Evolutionary conservation across 2,113 vertebrate genomes (phyloP).

Genomic region (Talpa occidentalis): DNA sequence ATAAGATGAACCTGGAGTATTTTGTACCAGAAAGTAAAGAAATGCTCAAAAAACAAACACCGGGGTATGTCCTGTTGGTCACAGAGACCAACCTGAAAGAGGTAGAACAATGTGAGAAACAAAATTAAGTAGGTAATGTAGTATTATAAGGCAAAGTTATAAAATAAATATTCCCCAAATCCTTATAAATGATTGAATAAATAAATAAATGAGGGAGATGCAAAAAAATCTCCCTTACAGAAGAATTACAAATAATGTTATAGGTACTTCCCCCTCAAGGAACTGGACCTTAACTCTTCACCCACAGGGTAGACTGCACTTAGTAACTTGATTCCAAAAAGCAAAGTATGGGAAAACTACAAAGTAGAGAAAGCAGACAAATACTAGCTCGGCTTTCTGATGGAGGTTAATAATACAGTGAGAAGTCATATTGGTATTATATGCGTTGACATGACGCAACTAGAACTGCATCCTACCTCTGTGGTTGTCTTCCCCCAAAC

Average conservation of each 20-base stretch:
- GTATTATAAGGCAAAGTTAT: neutral
- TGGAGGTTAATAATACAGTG: neutral
- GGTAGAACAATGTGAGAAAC: neutral
- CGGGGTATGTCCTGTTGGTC: neutral
- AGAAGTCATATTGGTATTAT: neutral
- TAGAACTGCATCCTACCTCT: neutral
- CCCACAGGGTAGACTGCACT: neutral
- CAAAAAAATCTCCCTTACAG: neutral
- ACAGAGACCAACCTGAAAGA: neutral
- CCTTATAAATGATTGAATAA: neutral
- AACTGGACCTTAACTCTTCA: neutral
- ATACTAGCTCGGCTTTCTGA: neutral
- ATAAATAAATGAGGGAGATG: neutral
- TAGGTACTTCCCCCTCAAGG: neutral
- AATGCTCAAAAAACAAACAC: neutral
- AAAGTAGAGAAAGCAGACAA: neutral
- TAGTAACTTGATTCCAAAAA: constrained; percentile 36
- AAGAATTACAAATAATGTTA: constrained; percentile 52
- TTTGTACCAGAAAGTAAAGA: neutral
- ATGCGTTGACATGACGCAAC: neutral
- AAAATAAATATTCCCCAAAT: neutral
- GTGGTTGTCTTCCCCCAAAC: neutral
- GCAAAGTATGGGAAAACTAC: neutral
- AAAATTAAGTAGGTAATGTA: neutral
- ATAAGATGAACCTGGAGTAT: neutral